phyloP scores from a whole-genome alignment of 2,797 vertebrate genomes.

The Scomberomorus guttatus region DNA sequence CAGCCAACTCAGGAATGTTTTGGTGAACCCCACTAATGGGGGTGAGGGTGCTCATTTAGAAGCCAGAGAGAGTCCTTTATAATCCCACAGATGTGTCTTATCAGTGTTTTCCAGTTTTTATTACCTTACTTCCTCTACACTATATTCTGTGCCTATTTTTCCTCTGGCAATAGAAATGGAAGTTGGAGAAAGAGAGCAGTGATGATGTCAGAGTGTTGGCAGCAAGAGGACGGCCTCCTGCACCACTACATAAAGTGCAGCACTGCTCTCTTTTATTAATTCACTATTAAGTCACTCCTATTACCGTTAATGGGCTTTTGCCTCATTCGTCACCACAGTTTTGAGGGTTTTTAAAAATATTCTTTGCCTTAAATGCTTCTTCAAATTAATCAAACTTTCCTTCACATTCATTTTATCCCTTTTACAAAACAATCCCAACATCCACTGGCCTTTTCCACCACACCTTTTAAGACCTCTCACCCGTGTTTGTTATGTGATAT shows the following conservation, averaged over 20 bases:
- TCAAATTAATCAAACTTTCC: neutral
- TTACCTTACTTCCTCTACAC: conserved; percentile 56
- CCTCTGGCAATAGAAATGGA: conserved; percentile 42
- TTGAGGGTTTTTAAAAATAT: neutral
- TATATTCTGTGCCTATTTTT: conserved; percentile 36
- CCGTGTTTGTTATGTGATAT: neutral
- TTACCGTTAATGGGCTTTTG: neutral
- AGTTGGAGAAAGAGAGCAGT: conserved; percentile 23
- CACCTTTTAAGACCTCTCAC: neutral
- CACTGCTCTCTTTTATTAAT: neutral
- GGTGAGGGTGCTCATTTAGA: conserved; percentile 69
- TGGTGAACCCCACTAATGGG: conserved; percentile 68
- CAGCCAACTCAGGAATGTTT: conserved; percentile 48
- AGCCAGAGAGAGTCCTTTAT: conserved; percentile 55
- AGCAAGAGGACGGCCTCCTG: conserved; percentile 8
- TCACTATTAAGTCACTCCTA: neutral
- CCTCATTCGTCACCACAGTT: neutral
- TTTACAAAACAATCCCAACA: neutral
- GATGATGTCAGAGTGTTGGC: conserved; percentile 20
- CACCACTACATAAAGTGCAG: conserved; percentile 10
- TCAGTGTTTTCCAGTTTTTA: conserved; percentile 69
- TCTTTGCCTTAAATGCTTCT: neutral
- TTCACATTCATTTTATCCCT: neutral
- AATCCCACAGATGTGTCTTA: conserved; percentile 73
- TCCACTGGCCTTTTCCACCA: neutral